Evolutionary conservation across 2,113 vertebrate species (phyloP), one percentile per base, ranked within the genome.

Genomic region (Caranx melampygus): DNA sequence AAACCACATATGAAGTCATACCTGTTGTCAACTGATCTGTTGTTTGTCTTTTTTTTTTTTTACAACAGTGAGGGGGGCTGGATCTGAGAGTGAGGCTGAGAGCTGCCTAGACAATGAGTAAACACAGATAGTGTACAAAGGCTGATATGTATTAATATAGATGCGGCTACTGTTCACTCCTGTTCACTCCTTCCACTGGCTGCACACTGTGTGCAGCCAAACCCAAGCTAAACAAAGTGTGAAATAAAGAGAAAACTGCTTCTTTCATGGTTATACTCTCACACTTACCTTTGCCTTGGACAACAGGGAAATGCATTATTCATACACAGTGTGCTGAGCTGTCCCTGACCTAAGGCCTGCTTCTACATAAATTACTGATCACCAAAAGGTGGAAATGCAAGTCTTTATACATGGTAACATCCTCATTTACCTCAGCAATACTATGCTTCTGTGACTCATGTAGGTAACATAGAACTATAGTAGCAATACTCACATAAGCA

Each of bases 401-500:
- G 35, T 26, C 12, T 37, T 31, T 15, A 21, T 33, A 8, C 16
- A 16, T 15, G 14, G 6, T 3, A 34, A 71, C 0, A 70, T 54
- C 15, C 10, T 8, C 45, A 42, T 31, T 61, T 35, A 67, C 4
- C 4, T 33, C 31, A 4, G 37, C 51, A 59, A 40, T 45, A 31
- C 37, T 15, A 6, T 10, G 47, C 47, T 18, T 7, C 4, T 18
- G 47, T 6, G 18, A 20, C 6, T 49, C 45, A 47, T 47, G 44
- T 42, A 37, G 37, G 8, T 8, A 37, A 37, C 8, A 37, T 37
- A 37, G 11, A 9, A 42, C 0, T 18, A 14, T 16, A 11, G 3
- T 13, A 15, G 16, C 8, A 11, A 60, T 78, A 93, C 97, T 98
- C 89, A 98, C 97, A 92, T 94, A 95, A 26, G 89, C 91, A 20